A percentile compares a stretch with the other conserved stretches of the same genome.
Evolutionary conservation across 2,888 invertebrate genomes (phyloP).

Genomic region (Diplazon laetatorius): DNA sequence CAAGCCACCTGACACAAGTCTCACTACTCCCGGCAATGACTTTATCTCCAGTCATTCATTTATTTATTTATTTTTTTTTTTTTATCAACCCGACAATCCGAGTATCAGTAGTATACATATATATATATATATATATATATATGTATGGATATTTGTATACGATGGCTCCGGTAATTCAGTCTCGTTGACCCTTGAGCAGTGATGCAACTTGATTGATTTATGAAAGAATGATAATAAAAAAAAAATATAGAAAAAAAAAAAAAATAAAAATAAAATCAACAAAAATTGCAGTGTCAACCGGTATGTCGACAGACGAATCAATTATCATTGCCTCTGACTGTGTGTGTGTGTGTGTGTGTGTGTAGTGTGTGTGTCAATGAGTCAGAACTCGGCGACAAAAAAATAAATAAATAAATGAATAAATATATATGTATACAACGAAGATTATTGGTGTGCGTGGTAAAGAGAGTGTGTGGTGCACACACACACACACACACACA

Average conservation of each 20-base stretch:
- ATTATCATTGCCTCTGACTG: constrained; percentile 63
- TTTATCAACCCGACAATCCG: constrained; percentile 14
- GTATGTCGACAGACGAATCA: constrained; percentile 65
- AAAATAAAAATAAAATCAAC: too few species aligned
- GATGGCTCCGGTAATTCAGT: background rate
- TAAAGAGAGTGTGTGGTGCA: constrained; percentile 51
- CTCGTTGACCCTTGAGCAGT: background rate
- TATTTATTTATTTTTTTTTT: background rate
- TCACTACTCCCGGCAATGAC: background rate
- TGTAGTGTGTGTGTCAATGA: too few species aligned
- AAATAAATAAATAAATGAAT: too few species aligned
- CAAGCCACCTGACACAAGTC: constrained; percentile 9
- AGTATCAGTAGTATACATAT: constrained; percentile 32
- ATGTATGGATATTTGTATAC: background rate
- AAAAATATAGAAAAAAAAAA: too few species aligned
- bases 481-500: too few species aligned
- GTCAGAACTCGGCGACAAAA: constrained; percentile 44
- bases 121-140: constrained; percentile 34
- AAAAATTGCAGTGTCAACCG: constrained; percentile 38
- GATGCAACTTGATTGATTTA: constrained; percentile 48
- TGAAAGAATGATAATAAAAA: too few species aligned
- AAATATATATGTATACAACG: constrained; percentile 5
- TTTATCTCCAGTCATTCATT: too few species aligned
- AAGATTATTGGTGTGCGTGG: too few species aligned
- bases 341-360: too few species aligned